Conservation (phyloP, 2,113 vertebrate genomes). For the Barnardius zonarius region DNA sequence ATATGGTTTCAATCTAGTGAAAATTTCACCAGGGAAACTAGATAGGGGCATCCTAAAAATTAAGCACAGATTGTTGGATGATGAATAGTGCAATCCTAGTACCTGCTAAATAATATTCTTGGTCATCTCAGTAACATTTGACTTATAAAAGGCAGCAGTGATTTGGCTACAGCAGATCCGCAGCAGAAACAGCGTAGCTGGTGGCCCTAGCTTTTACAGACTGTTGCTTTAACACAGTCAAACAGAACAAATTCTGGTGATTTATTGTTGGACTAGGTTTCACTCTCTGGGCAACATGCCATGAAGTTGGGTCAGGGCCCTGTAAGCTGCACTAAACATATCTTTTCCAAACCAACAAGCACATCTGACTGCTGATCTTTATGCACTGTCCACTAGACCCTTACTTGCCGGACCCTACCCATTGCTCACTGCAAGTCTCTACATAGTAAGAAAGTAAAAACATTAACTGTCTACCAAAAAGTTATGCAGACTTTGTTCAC, state of each 20-base stretch:
- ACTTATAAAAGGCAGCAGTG: background rate
- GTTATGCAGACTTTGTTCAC: background rate
- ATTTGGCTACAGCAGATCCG: constrained; percentile 4
- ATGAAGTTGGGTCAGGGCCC: constrained; percentile 31
- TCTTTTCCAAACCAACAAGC: background rate
- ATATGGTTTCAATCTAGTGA: constrained; percentile 38
- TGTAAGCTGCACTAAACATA: background rate
- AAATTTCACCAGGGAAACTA: constrained; percentile 15
- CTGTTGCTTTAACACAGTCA: constrained; percentile 34
- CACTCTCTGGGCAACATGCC: constrained; percentile 7
- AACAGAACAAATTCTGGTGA: constrained; percentile 35
- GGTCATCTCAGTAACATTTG: background rate
- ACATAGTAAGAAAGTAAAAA: background rate
- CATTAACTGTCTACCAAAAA: background rate
- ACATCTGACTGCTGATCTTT: constrained; percentile 1
- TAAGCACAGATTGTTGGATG: constrained; percentile 27
- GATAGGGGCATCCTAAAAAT: background rate
- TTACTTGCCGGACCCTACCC: background rate
- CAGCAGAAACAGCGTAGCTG: background rate
- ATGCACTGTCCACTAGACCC: background rate
- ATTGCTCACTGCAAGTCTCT: background rate
- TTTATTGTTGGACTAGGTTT: constrained; percentile 56
- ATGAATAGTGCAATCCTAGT: background rate
- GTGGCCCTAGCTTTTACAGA: constrained; percentile 19
- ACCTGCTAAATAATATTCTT: background rate